These are phyloP conservation scores for Cygnus olor DNA, from an alignment of 2,797 vertebrate species.

Conservation along the genomic window DNA sequence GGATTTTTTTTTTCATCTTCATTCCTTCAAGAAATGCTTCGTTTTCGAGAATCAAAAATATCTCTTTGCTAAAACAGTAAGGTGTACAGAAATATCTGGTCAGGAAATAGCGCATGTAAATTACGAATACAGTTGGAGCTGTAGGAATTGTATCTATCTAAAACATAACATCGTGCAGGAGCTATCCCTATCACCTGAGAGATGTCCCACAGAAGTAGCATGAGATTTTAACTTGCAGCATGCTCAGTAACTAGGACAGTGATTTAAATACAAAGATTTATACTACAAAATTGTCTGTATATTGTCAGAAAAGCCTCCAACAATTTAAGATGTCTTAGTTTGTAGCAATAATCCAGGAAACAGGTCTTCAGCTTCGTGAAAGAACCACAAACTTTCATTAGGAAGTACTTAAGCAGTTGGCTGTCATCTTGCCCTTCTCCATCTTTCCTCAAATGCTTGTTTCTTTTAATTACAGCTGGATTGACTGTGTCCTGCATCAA, in stretches of 20 bases:
- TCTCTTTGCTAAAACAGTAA: background rate
- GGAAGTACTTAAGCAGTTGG: background rate
- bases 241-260: background rate
- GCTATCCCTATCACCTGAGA: background rate
- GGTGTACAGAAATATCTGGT: background rate
- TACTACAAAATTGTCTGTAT: background rate
- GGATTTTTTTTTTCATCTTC: background rate
- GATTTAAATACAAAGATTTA: background rate
- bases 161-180: background rate
- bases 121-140: background rate
- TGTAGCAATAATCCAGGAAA: background rate
- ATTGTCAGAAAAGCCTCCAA: background rate
- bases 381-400: background rate
- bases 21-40: background rate
- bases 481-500: background rate
- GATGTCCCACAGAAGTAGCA: background rate
- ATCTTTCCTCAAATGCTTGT: rapidly evolving
- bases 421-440: background rate
- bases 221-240: rapidly evolving
- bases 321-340: background rate
- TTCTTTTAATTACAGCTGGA: background rate
- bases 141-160: background rate
- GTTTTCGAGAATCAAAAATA: background rate
- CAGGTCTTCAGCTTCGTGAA: background rate
- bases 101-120: background rate